Evolutionary conservation across 1,140 invertebrate species (phyloP), one percentile per base, ranked within the genome.

Genomic region (Listronotus bonariensis): DNA sequence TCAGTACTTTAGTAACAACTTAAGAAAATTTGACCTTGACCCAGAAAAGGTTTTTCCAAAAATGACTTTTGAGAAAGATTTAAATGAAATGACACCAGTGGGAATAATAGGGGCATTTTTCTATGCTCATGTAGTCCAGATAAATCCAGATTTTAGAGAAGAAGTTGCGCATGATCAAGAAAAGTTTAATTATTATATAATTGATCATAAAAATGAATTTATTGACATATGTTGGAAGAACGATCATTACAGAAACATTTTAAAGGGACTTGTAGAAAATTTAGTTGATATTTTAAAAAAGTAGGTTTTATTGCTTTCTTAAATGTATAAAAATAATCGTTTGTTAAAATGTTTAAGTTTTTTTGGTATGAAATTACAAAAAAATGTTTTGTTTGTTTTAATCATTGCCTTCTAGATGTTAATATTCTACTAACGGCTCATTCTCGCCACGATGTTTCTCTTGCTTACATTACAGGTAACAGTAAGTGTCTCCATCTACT

Each of bases 71-170:
- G 8, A 57, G 3, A 15, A 54, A n/a, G 40, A 51, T 6, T 6
- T 59, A 20, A 17, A 41, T 18, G 11, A 41, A 11, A 42, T 14
- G 8, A 65, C 42, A 36, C 20, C 53, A 14, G 54, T 40, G 0
- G 17, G 43, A 17, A 12, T 65, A 42, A 12, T 17, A 8, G 41
- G 14, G 3, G 46, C 62, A 6, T 55, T 41, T 43, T 5, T 15
- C 1, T 65, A 56, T 18, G 15, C 0, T 18, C 34, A 41, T n/a
- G 6, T 51, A 12, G 49, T 18, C 3, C 18, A 41, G 10, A n/a
- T 20, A 10, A 45, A 65, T 51, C 17, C 62, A 41, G 34, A 56
- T 5, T 65, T 65, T 40, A 26, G 62, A 32, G 62, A 65, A 57
- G 43, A 65, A 57, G 12, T 65, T 11, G 6, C 49, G 3, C 45